These are phyloP conservation scores for Syrista parreyssii DNA, from an alignment of 2,888 invertebrate species.

Conservation along the genomic window DNA sequence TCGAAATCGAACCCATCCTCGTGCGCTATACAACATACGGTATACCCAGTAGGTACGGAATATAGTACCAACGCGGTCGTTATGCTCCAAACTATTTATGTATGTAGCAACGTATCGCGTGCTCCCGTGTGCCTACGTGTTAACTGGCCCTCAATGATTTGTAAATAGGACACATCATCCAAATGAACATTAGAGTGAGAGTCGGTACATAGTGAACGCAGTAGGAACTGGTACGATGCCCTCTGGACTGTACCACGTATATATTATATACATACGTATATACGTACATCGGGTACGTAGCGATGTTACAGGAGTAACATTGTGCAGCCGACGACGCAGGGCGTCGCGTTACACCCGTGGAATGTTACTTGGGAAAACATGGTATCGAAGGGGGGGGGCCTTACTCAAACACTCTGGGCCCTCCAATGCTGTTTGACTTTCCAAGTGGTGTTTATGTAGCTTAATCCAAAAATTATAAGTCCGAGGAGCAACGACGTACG, in stretches of 20 bases:
- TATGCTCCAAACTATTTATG: neutral
- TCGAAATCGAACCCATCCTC: slow-evolving; percentile 31
- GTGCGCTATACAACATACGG: neutral
- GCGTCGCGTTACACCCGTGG: slow-evolving; percentile 35
- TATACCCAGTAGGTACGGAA: neutral
- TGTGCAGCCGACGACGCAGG: slow-evolving; percentile 10
- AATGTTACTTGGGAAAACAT: slow-evolving; percentile 51
- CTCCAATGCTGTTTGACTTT: slow-evolving; percentile 36
- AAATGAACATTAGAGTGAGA: neutral
- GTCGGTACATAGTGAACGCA: neutral
- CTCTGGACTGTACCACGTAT: neutral
- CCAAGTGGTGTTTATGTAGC: slow-evolving; percentile 46
- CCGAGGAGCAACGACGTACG: neutral
- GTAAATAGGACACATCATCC: slow-evolving; percentile 14
- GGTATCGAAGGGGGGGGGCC: slow-evolving; percentile 24
- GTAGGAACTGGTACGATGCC: neutral
- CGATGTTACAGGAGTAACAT: neutral
- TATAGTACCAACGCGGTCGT: neutral
- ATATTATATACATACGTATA: neutral
- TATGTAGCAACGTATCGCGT: neutral
- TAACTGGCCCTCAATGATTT: slow-evolving; percentile 21
- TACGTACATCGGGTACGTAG: neutral
- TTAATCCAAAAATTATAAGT: slow-evolving; percentile 56
- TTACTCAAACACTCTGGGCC: slow-evolving; percentile 36
- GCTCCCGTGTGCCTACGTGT: slow-evolving; percentile 10